Percentiles rank a stretch among this genome's conserved stretches.
Evolutionary conservation across 2,797 vertebrate genomes (phyloP).

Genomic region (Monodelphis domestica): DNA sequence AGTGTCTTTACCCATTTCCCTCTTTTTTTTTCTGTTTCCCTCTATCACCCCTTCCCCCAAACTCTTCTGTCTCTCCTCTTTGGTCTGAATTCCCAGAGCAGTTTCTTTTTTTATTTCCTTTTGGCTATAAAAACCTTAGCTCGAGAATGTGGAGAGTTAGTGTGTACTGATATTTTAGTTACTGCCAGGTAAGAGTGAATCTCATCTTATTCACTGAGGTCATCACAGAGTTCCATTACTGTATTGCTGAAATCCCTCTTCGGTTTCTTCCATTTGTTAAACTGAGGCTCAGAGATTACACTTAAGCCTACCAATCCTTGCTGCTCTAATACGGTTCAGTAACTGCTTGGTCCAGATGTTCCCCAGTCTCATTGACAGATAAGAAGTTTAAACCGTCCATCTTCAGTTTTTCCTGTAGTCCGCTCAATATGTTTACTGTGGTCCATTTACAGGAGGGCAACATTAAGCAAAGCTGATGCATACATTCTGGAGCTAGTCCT

Average conservation of each 20-base stretch:
- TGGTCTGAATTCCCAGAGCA: constrained; percentile 16
- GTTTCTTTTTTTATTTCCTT: background rate
- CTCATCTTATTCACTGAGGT: constrained; percentile 52
- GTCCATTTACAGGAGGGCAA: constrained; percentile 75
- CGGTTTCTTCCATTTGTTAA: constrained; percentile 69
- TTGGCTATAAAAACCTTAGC: background rate
- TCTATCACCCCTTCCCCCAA: background rate
- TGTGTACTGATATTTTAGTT: constrained; percentile 44
- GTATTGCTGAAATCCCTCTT: constrained; percentile 62
- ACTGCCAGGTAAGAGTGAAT: constrained; percentile 51
- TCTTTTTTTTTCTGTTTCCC: background rate
- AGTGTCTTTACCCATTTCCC: background rate
- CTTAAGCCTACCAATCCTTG: constrained; percentile 53
- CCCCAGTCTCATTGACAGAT: constrained; percentile 71
- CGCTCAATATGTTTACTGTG: constrained; percentile 78
- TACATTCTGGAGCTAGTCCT: constrained; percentile 65
- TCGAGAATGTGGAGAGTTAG: constrained; percentile 18
- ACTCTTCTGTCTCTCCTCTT: background rate
- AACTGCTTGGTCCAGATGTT: constrained; percentile 78
- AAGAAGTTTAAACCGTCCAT: constrained; percentile 74
- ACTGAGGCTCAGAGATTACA: constrained; percentile 63
- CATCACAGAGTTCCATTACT: constrained; percentile 45
- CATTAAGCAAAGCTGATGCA: constrained; percentile 76
- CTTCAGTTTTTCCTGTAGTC: constrained; percentile 71
- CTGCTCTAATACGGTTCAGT: constrained; percentile 71